Evolutionary conservation across 2,797 vertebrate species (phyloP).

Genomic region (Hoplostethus mediterraneus): DNA sequence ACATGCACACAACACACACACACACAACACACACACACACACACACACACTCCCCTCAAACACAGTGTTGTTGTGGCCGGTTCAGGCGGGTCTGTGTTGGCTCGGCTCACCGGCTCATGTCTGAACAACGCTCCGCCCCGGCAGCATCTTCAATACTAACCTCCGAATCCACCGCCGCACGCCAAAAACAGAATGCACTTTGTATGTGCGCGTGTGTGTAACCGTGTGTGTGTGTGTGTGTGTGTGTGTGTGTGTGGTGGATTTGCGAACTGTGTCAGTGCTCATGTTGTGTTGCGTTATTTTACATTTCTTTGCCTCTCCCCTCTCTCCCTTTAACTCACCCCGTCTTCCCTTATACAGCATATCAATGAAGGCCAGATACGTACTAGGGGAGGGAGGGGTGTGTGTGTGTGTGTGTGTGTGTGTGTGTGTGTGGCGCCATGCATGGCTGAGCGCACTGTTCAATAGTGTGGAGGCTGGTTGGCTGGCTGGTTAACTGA

Average conservation of each 20-base stretch:
- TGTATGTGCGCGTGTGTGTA: slow-evolving; percentile 60
- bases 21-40: no score
- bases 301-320: slow-evolving; percentile 75
- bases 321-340: slow-evolving; percentile 74
- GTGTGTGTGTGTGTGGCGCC: slow-evolving; percentile 74
- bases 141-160: slow-evolving; percentile 88
- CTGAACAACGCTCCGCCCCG: slow-evolving; percentile 89
- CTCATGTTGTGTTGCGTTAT: slow-evolving; percentile 78
- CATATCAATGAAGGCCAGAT: slow-evolving; percentile 99
- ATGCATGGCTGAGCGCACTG: slow-evolving; percentile 99
- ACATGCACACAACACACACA: no score
- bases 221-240: slow-evolving; percentile 14
- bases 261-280: slow-evolving; percentile 77
- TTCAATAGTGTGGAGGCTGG: slow-evolving; percentile 91
- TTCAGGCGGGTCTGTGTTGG: no score
- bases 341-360: slow-evolving; percentile 90
- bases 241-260: slow-evolving; percentile 15
- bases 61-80: no score
- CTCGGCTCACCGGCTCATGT: slow-evolving; percentile 88
- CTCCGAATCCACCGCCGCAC: slow-evolving; percentile 65
- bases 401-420: slow-evolving; percentile 61
- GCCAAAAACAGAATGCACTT: slow-evolving; percentile 73
- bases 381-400: slow-evolving; percentile 87
- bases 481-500: no score
- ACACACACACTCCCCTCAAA: no score